Base-by-base conservation (phyloP, 2,888 invertebrate species). In the Hirtodrosophila duncani region DNA sequence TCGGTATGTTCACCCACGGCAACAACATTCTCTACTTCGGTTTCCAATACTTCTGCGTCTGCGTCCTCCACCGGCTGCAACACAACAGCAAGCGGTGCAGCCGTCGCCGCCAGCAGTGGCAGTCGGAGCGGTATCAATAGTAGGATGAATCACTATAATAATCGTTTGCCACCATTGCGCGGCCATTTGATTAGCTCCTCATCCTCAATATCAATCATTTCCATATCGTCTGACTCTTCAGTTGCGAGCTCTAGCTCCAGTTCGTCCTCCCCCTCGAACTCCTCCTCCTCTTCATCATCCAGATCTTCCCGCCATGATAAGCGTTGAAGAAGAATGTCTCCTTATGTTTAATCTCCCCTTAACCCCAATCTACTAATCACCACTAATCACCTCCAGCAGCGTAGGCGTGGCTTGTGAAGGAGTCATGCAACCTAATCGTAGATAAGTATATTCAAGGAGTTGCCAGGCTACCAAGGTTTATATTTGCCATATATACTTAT, bases 171-270 rank as follows among this genome's bases (percentile, higher is more conserved):
- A 30, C 69, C 63, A 16, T 65, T 55, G 52, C 68, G 70, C 8
- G 52, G 64, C 13, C 62, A 75, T 18, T 49, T 85, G 23, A 75
- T 79, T 14, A 80, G 80, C 26, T 81, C 85, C 11, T 75, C 82
- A n/a, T 85, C 84, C 21, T 64, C 77, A 21, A 70, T 71, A 61
- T 83, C 83, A 45, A 84, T 85, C 41, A 84, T 84, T 64, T 84
- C 83, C 58, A 85, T 84, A 82, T 84, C 84, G 17, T 85, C 85
- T 33, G 84, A 85, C 46, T 84, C 84, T 29, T 85, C 85, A 33
- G 80, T 81, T 37, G 83, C 24, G 30, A 56, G 56, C 41, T 61
- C 75, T 46, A 81, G 81, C 20, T 61, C 67, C 10, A 52, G 67
- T 11, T 74, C 79, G 3, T 72, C n/a, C n/a, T n/a, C n/a, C n/a